Percentiles rank a stretch among this genome's conserved stretches.
Conservation (phyloP, 1,140 invertebrate species). For the Zaprionus ornatus region DNA sequence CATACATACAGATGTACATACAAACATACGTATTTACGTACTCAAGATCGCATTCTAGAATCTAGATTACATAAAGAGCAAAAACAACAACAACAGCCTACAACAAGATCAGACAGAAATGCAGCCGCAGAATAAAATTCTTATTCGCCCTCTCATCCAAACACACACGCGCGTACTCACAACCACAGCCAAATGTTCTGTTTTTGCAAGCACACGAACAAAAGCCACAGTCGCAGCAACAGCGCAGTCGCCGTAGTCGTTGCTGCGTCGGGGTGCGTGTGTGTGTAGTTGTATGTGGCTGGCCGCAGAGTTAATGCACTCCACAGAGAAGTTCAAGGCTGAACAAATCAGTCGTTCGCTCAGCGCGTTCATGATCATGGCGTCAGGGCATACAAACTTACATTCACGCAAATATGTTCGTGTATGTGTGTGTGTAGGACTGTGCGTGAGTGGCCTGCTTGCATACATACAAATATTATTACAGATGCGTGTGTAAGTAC, state of each 20-base stretch:
- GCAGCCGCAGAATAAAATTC: constrained; percentile 49
- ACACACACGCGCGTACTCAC: constrained; percentile 10
- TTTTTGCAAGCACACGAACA: constrained; percentile 45
- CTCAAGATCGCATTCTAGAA: constrained; percentile 67
- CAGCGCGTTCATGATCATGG: constrained; percentile 59
- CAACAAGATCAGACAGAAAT: constrained; percentile 64
- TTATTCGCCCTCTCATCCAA: constrained; percentile 24
- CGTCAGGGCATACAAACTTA: constrained; percentile 47
- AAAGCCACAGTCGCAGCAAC: constrained; percentile 15
- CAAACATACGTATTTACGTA: constrained; percentile 16
- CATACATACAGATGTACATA: neutral
- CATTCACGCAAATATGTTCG: constrained; percentile 4
- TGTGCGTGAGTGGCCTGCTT: neutral
- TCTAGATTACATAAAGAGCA: constrained; percentile 75
- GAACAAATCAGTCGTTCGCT: constrained; percentile 81
- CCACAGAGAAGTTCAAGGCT: constrained; percentile 81
- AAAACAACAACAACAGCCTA: constrained; percentile 20
- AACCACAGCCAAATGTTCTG: constrained; percentile 40
- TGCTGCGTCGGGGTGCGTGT: constrained; percentile 23
- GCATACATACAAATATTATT: constrained; percentile 28
- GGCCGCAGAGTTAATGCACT: constrained; percentile 80
- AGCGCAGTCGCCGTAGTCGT: constrained; percentile 31
- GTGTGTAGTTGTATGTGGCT: constrained; percentile 32
- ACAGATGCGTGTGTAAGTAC: constrained; percentile 31
- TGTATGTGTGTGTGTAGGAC: constrained; percentile 2